These are phyloP conservation scores for Tetheella fluctuosa DNA, from an alignment of 2,888 invertebrate species.

Conservation along the genomic window DNA sequence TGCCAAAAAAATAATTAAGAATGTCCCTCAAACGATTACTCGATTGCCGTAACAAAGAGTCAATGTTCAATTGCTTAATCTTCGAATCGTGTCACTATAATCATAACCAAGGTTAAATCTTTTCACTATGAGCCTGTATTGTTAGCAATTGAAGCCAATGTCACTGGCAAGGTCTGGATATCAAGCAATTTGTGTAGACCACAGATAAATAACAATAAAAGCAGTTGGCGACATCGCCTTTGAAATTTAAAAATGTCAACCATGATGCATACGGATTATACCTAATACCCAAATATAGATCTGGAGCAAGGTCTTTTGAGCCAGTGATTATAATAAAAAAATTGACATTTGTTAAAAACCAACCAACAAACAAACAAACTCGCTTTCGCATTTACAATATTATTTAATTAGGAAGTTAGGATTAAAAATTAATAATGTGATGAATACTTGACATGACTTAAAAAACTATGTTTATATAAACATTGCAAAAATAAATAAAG, in stretches of 20 bases:
- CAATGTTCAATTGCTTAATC: conserved; percentile 48
- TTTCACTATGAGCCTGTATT: conserved; percentile 38
- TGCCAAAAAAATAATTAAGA: not conserved
- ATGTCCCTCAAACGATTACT: conserved; percentile 1
- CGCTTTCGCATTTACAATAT: too few species aligned
- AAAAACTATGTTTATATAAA: not conserved
- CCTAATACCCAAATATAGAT: conserved; percentile 14
- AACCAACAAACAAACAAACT: too few species aligned
- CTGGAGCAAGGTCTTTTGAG: conserved; percentile 7
- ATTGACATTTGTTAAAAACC: not conserved
- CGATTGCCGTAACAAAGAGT: conserved; percentile 6
- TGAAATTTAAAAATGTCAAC: conserved; percentile 17
- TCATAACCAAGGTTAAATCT: conserved; percentile 48
- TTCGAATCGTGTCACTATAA: conserved; percentile 34
- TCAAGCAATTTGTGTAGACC: conserved; percentile 27
- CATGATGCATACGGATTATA: conserved; percentile 17
- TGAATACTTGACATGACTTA: not conserved
- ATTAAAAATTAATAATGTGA: too few species aligned
- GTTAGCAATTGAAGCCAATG: conserved; percentile 55
- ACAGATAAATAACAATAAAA: conserved; percentile 7
- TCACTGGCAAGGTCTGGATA: conserved; percentile 49
- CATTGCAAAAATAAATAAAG: not conserved
- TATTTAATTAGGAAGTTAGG: too few species aligned
- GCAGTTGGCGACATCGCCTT: not conserved
- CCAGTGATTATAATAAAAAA: not conserved